Conservation (phyloP, 2,888 invertebrate species). For the Herminia tarsipennalis region DNA sequence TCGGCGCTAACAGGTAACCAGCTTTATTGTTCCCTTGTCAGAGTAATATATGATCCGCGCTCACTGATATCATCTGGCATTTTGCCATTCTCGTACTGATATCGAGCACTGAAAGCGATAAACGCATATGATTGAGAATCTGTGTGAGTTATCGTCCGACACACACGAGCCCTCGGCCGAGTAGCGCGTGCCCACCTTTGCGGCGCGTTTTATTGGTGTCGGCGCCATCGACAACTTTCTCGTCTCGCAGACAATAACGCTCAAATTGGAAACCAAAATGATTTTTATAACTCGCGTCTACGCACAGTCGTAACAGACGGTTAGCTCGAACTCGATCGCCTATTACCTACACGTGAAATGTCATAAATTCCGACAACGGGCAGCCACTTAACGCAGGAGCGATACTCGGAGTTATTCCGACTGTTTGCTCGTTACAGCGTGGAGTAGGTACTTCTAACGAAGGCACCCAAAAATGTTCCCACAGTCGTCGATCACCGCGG, state of each 20-base stretch:
- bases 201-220: constrained; percentile 68
- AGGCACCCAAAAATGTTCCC: constrained; percentile 82
- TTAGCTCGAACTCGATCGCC: constrained; percentile 67
- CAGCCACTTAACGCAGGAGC: constrained; percentile 80
- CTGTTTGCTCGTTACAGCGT: constrained; percentile 82
- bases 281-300: constrained; percentile 74
- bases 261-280: constrained; percentile 81
- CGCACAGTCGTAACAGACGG: constrained; percentile 55
- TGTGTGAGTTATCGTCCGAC: constrained; percentile 63
- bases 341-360: constrained; percentile 67
- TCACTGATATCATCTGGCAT: constrained; percentile 66
- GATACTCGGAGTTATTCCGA: constrained; percentile 74
- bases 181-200: constrained; percentile 65
- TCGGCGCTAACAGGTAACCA: constrained; percentile 71
- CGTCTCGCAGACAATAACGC: constrained; percentile 80
- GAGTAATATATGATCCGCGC: constrained; percentile 70
- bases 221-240: constrained; percentile 83
- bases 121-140: constrained; percentile 54
- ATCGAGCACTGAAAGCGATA: constrained; percentile 66
- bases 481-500: constrained; percentile 83
- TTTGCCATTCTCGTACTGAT: constrained; percentile 58
- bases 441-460: constrained; percentile 81
- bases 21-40: constrained; percentile 78
- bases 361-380: constrained; percentile 75
- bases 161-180: constrained; percentile 39